Conservation (phyloP, 2,888 invertebrate genomes). For the Augiades crinisus region DNA sequence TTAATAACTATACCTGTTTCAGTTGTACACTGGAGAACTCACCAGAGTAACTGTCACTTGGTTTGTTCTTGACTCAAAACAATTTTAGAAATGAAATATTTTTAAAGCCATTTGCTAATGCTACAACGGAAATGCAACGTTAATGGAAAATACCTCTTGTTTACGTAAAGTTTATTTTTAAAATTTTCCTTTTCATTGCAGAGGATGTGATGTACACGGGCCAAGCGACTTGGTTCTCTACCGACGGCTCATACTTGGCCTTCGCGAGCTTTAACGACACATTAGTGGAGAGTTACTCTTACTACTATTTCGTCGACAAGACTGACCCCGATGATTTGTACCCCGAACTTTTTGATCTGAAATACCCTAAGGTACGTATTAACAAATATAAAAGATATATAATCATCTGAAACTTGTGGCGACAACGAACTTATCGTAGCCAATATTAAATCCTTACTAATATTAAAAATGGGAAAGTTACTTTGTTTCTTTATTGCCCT, state of each 20-base stretch:
- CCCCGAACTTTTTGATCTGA: slow-evolving; percentile 82
- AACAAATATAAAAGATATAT: no score
- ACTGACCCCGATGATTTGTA: slow-evolving; percentile 81
- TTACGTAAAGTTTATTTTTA: no score
- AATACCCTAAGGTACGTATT: slow-evolving; percentile 85
- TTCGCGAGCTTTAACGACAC: slow-evolving; percentile 87
- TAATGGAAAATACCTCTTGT: no score
- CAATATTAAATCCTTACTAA: no score
- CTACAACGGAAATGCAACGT: no score
- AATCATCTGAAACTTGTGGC: no score
- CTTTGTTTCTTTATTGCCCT: no score
- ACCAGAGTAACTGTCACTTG: slow-evolving; percentile 74
- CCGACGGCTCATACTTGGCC: slow-evolving; percentile 84
- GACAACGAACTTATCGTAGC: no score
- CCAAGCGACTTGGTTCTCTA: slow-evolving; percentile 92
- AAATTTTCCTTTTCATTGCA: no score
- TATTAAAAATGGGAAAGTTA: no score
- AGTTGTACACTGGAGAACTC: slow-evolving; percentile 49
- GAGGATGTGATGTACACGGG: slow-evolving; percentile 90
- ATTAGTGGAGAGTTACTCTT: slow-evolving; percentile 83
- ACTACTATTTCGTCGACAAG: slow-evolving; percentile 84
- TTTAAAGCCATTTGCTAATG: slow-evolving; percentile 73
- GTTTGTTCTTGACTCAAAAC: slow-evolving; percentile 69
- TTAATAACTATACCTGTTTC: slow-evolving; percentile 67
- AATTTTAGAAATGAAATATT: slow-evolving; percentile 76